Evolutionary conservation across 2,888 invertebrate species (phyloP), one percentile per base, ranked within the genome.

Genomic region (Elegia similella): DNA sequence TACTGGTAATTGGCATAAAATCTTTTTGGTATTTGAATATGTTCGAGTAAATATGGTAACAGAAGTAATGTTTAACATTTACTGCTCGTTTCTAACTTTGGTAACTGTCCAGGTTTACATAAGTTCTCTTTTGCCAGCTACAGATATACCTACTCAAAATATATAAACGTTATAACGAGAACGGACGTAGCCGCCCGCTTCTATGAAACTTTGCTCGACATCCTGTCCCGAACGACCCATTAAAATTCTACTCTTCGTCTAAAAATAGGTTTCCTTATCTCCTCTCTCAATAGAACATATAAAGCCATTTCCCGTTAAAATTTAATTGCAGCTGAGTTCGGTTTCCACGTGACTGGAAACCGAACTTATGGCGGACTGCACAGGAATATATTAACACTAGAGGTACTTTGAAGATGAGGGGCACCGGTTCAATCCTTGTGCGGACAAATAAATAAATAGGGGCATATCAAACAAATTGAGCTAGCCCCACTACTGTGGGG

Each of bases 181-280:
- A 15, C 30, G 30, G 53, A 53, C 42, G 43, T 43, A 30, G 29
- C 42, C 46, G 38, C 34, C 29, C 48, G 16, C 55, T 47, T 55
- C 47, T 42, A 13, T 53, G 29, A 42, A 56, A 56, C 48, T 56
- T 56, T 42, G 13, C 42, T 38, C 48, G 55, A 56, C 55, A 56
- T 42, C 48, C 8, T 34, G 48, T 56, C 17, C 47, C 15, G 23
- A 48, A 56, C 34, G 54, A 44, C 54, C 54, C 54, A 54, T 54
- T 54, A 54, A 54, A 54, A 54, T 44, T 54, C 54, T 44, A 54
- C 54, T 54, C 16, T 15, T 12, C 12, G 16, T 7, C 44, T 34
- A 32, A 54, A 50, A 54, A 44, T 44, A 17, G 32, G 43, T 34
- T 43, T 54, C 15, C 44, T 54, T 30, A 44, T 54, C 32, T 17